These are phyloP conservation scores for Trypoxylus dichotomus DNA, from an alignment of 1,140 invertebrate genomes.

Conservation along the genomic window DNA sequence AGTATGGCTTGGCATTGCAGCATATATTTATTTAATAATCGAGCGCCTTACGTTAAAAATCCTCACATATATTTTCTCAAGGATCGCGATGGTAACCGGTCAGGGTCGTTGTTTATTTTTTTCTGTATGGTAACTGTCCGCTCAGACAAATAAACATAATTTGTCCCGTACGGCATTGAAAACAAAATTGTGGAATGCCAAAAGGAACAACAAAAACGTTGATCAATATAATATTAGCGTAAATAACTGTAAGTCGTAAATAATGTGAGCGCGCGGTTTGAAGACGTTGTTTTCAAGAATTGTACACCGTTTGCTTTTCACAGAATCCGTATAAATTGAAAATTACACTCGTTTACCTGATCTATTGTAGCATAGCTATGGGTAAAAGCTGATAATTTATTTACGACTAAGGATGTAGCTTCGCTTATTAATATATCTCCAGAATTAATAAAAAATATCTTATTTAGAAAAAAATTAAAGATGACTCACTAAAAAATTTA, in stretches of 20 bases:
- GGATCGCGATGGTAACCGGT: background rate
- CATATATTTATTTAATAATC: background rate
- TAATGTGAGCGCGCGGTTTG: background rate
- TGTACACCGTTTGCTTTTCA: background rate
- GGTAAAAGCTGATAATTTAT: too few relatives aligned
- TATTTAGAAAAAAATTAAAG: too few relatives aligned
- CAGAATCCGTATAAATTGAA: too few relatives aligned
- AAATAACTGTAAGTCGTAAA: constrained; percentile 11
- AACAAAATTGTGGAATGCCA: constrained; percentile 11
- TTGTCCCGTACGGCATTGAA: background rate
- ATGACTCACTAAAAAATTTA: too few relatives aligned
- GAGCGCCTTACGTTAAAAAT: background rate
- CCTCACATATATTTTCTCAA: background rate
- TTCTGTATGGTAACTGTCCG: background rate
- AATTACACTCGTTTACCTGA: too few relatives aligned
- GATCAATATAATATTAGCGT: background rate
- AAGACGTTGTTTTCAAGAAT: background rate
- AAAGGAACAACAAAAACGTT: background rate
- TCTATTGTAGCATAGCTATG: too few relatives aligned
- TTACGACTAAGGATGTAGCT: too few relatives aligned
- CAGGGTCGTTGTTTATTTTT: background rate
- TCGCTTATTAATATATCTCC: too few relatives aligned
- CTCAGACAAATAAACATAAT: background rate
- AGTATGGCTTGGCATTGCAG: too few relatives aligned
- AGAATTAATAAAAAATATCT: too few relatives aligned